A percentile compares a stretch with the other conserved stretches of the same genome.
Conservation (phyloP, 2,797 vertebrate species). For the Semotilus atromaculatus region DNA sequence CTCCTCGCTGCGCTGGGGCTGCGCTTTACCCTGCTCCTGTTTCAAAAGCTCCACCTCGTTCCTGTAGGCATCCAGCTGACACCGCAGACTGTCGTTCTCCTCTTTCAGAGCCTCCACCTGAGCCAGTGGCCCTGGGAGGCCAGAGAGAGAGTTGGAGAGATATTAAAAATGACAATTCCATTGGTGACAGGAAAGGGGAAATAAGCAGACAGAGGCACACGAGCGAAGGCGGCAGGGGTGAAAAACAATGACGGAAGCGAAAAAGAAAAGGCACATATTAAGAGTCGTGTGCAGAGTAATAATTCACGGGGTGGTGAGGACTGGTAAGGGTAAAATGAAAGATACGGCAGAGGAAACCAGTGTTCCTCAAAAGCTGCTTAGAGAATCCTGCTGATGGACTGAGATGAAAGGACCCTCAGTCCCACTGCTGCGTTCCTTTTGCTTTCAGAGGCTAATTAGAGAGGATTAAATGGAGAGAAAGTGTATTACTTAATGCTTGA, state of each 20-base stretch:
- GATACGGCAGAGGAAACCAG: conserved; percentile 9
- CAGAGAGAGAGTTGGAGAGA: conserved; percentile 28
- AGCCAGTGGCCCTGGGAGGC: conserved; percentile 72
- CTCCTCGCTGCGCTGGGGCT: conserved; percentile 81
- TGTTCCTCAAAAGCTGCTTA: conserved; percentile 27
- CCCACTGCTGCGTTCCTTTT: conserved; percentile 27
- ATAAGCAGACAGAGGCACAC: conserved; percentile 36
- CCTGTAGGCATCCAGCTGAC: conserved; percentile 92
- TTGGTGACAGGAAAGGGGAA: conserved; percentile 15
- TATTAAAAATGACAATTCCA: conserved; percentile 35
- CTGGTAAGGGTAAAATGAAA: not conserved
- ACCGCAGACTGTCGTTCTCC: conserved; percentile 95
- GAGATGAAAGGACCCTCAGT: conserved; percentile 46
- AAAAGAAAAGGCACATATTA: conserved; percentile 17
- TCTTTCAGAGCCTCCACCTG: conserved; percentile 92
- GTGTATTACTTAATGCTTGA: conserved; percentile 59
- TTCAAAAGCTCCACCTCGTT: conserved; percentile 95
- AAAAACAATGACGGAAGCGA: conserved; percentile 16
- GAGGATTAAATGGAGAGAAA: conserved; percentile 61
- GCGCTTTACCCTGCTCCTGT: conserved; percentile 90
- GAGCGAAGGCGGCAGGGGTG: conserved; percentile 17
- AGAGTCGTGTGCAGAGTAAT: not conserved
- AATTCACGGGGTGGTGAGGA: not conserved
- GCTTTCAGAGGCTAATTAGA: conserved; percentile 55
- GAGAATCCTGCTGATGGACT: conserved; percentile 22